Conservation (phyloP, 1,140 invertebrate genomes). For the Pachypeltis micranthus region DNA sequence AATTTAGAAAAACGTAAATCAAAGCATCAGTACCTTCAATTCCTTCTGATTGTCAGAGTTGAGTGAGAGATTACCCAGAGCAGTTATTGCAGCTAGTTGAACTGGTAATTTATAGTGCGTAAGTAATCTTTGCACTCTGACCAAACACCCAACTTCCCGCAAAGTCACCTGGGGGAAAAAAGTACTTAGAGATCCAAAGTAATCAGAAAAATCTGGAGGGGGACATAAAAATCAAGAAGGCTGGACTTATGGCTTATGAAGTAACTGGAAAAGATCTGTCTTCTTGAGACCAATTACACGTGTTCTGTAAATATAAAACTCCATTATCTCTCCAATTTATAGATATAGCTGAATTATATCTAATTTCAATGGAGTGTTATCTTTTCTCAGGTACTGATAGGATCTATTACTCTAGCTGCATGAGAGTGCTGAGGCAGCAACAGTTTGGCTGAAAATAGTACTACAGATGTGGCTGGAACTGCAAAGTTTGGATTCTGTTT, state of each 20-base stretch:
- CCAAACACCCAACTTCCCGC: conserved; percentile 41
- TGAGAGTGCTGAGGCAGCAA: too few relatives aligned
- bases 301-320: too few relatives aligned
- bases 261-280: not conserved
- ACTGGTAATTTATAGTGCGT: conserved; percentile 33
- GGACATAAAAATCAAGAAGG: not conserved
- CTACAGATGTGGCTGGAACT: too few relatives aligned
- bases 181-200: not conserved
- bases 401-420: too few relatives aligned
- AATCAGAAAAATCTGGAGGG: too few relatives aligned
- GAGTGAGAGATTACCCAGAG: conserved; percentile 42
- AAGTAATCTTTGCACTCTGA: conserved; percentile 38
- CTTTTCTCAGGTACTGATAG: too few relatives aligned
- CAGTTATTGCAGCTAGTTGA: conserved; percentile 36
- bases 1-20: not conserved
- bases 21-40: conserved; percentile 35
- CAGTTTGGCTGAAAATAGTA: too few relatives aligned
- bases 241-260: not conserved
- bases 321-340: too few relatives aligned
- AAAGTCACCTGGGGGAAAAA: conserved; percentile 38
- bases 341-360: too few relatives aligned
- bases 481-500: too few relatives aligned
- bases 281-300: too few relatives aligned
- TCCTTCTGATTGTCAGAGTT: conserved; percentile 43
- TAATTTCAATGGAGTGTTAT: too few relatives aligned